Percentiles rank a stretch among this genome's conserved stretches.
Evolutionary conservation across 2,888 invertebrate species (phyloP).

Genomic region (Lasioglossum lativentre): DNA sequence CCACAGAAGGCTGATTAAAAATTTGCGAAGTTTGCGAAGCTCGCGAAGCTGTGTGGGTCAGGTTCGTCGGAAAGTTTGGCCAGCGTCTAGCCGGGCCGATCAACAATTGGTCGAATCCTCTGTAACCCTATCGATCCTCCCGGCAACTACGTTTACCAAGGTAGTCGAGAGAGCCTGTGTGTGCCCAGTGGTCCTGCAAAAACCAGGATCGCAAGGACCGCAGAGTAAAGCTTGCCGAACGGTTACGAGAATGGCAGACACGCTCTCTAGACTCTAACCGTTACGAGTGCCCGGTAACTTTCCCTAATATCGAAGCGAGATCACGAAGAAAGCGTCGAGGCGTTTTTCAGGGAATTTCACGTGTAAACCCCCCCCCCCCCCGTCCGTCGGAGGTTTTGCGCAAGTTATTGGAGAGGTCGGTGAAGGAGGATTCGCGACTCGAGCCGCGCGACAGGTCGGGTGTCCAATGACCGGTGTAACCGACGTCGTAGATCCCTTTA

Average conservation of each 20-base stretch:
- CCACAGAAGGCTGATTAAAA: neutral
- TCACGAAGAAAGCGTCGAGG: neutral
- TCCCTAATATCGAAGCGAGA: neutral
- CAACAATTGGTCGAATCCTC: neutral
- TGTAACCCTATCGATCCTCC: neutral
- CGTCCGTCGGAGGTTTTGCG: neutral
- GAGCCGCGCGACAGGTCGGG: conserved; percentile 18
- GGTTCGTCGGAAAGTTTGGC: neutral
- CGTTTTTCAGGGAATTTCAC: neutral
- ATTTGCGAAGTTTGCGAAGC: neutral
- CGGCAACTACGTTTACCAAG: neutral
- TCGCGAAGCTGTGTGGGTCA: neutral
- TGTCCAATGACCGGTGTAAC: conserved; percentile 25
- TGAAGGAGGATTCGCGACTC: neutral
- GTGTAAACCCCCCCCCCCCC: neutral
- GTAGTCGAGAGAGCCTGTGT: neutral
- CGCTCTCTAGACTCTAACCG: neutral
- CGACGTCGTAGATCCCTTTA: conserved; percentile 51
- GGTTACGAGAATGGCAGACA: conserved; percentile 24
- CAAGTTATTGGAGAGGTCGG: neutral
- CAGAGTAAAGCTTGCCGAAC: neutral
- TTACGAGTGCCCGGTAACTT: neutral
- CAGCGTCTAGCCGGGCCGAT: neutral
- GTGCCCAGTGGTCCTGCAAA: neutral
- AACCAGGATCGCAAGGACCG: neutral